Percentiles rank a stretch among this genome's conserved stretches.
Conservation (phyloP, 2,888 invertebrate genomes). For the Phrixothrix hirtus region DNA sequence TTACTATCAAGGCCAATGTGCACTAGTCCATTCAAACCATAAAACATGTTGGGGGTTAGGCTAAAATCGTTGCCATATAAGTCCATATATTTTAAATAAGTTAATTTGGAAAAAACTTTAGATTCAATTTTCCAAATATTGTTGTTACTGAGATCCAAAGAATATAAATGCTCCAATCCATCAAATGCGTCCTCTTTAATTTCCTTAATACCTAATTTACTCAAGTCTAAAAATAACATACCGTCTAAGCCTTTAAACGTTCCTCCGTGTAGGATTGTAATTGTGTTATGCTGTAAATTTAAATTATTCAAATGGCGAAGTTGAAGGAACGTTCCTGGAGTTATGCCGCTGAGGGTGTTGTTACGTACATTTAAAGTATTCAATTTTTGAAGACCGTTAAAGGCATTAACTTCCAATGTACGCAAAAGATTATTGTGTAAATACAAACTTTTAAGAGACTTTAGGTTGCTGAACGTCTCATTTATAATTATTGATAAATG, state of each 20-base stretch:
- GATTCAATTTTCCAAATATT: not conserved
- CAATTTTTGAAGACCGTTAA: not conserved
- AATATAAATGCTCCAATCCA: not conserved
- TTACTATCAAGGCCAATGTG: not conserved
- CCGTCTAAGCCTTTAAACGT: not conserved
- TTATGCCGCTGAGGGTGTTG: not conserved
- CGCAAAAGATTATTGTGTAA: not conserved
- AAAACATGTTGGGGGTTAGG: not conserved
- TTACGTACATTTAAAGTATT: conserved; percentile 4
- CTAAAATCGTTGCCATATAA: not conserved
- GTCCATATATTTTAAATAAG: not conserved
- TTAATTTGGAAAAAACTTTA: not conserved
- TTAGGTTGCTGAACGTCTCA: conserved; percentile 35
- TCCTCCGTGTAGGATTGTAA: conserved; percentile 1
- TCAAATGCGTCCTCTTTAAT: not conserved
- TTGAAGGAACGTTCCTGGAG: conserved; percentile 2
- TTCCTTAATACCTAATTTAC: not conserved
- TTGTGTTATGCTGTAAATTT: conserved; percentile 8
- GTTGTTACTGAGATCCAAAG: not conserved
- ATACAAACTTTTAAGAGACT: not conserved
- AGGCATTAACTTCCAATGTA: not conserved
- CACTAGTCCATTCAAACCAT: not conserved
- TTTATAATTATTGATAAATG: conserved; percentile 48
- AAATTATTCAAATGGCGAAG: not conserved
- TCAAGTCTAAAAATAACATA: not conserved